Evolutionary conservation across 1,140 invertebrate species (phyloP), one percentile per base, ranked within the genome.

Genomic region (Magallana angulata): DNA sequence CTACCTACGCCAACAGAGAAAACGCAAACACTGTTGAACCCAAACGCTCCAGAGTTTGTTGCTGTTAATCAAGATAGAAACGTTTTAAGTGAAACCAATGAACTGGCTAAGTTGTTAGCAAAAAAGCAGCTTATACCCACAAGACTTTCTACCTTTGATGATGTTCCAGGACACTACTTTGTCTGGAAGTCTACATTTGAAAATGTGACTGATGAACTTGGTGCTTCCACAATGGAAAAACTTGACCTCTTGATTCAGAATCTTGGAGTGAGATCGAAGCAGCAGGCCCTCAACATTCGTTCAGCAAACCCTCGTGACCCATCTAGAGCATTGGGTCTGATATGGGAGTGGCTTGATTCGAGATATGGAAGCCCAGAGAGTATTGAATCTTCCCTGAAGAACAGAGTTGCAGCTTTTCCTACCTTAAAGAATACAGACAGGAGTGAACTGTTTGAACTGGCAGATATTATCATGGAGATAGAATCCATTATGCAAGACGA

Each of bases 221-320:
- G 57, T 82, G 82, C 48, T 16, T 16, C 87, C 7, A 3, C 62
- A 58, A 12, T 58, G n/a, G 89, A 90, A 64, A 82, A 90, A 82
- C 16, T 90, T 14, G 89, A 89, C 24, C 71, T 90, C 12, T 59
- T 91, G 56, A 6, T 88, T 2, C 80, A 88, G 62, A 88, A 82
- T 56, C 62, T 85, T 12, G 88, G 86, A 24, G 12, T 81, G 16
- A n/a, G 85, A 9, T 88, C 80, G 0, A 30, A 9, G 1, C 86
- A 87, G 76, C 86, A 90, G 58, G 76, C 83, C 0, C 36, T 24
- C 18, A 81, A 48, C 18, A 85, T 88, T 57, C 76, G 76, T 11
- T 83, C 83, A 64, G n/a, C 76, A 5, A 85, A 85, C 62, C 62
- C 83, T 57, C 12, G 64, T 36, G 14, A 87, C 48, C 85, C 89